These are phyloP conservation scores for Cephus runcator DNA, from an alignment of 2,888 invertebrate genomes.

Conservation along the genomic window DNA sequence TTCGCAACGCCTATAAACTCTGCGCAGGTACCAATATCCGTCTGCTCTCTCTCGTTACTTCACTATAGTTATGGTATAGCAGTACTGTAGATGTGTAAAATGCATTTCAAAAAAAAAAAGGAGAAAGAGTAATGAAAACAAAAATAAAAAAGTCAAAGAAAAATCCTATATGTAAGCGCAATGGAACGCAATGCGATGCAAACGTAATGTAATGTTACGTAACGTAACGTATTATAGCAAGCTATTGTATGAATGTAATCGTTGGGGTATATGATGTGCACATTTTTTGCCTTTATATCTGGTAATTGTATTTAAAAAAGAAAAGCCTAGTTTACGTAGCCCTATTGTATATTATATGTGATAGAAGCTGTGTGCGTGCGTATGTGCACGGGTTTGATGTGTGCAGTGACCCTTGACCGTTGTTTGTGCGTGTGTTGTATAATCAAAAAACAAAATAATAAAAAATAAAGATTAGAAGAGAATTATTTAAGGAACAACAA, in stretches of 20 bases:
- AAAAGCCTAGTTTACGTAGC: slow-evolving; percentile 44
- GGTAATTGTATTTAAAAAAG: slow-evolving; percentile 35
- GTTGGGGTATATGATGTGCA: slow-evolving; percentile 29
- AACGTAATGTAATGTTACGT: not conserved
- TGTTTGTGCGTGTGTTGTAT: slow-evolving; percentile 28
- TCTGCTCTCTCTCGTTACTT: slow-evolving; percentile 33
- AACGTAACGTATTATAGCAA: slow-evolving; percentile 28
- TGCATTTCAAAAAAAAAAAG: slow-evolving; percentile 15
- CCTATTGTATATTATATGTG: slow-evolving; percentile 41
- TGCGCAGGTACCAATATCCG: slow-evolving; percentile 38
- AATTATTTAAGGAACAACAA: not conserved
- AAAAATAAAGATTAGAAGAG: slow-evolving; percentile 26
- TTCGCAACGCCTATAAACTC: not conserved
- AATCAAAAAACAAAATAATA: not conserved
- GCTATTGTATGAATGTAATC: slow-evolving; percentile 48
- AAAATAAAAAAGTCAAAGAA: not conserved
- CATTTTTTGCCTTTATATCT: slow-evolving; percentile 19
- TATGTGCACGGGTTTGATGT: slow-evolving; percentile 17
- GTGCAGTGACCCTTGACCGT: slow-evolving; percentile 35
- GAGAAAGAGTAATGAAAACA: slow-evolving; percentile 18
- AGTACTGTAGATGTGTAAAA: slow-evolving; percentile 9
- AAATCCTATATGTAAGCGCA: not conserved
- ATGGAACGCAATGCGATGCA: not conserved
- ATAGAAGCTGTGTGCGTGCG: slow-evolving; percentile 35
- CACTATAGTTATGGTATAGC: slow-evolving; percentile 19